Conservation (phyloP, 2,113 vertebrate genomes). For the Heteronetta atricapilla region DNA sequence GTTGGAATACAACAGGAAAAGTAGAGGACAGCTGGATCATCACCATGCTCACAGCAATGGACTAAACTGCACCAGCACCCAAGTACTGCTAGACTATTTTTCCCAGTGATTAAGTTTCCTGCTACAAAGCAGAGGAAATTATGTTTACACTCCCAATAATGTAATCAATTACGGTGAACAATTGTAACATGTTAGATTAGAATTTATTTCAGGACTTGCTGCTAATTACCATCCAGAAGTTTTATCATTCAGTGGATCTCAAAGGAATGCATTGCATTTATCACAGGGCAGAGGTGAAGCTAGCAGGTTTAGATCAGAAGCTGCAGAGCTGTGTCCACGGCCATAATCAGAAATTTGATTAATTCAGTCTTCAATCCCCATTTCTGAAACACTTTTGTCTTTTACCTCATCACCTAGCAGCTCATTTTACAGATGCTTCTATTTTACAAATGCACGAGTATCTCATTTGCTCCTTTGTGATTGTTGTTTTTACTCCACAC, state of each 20-base stretch:
- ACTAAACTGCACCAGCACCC: background rate
- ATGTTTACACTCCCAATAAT: constrained; percentile 36
- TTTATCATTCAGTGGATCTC: background rate
- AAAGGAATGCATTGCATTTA: background rate
- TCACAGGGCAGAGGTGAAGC: background rate
- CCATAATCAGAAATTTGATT: constrained; percentile 12
- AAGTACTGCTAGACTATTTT: background rate
- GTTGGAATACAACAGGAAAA: background rate
- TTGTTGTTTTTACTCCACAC: background rate
- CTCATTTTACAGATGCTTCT: background rate
- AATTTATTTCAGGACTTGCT: constrained; percentile 32
- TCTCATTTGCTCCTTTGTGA: background rate
- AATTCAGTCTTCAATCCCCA: background rate
- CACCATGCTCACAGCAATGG: accelerated
- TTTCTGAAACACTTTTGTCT: background rate
- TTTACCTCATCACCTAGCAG: background rate
- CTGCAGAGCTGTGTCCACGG: background rate
- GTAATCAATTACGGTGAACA: constrained; percentile 21
- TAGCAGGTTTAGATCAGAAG: background rate
- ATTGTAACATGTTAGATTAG: background rate
- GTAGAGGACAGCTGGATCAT: background rate
- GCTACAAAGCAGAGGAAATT: constrained; percentile 35
- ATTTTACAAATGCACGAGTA: background rate
- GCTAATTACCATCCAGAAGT: constrained; percentile 1
- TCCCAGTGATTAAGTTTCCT: constrained; percentile 6